Evolutionary conservation across 92 coral and sea anemone species (phyloP), one percentile per base, ranked within the genome.

Genomic region (Paramuricea clavata): DNA sequence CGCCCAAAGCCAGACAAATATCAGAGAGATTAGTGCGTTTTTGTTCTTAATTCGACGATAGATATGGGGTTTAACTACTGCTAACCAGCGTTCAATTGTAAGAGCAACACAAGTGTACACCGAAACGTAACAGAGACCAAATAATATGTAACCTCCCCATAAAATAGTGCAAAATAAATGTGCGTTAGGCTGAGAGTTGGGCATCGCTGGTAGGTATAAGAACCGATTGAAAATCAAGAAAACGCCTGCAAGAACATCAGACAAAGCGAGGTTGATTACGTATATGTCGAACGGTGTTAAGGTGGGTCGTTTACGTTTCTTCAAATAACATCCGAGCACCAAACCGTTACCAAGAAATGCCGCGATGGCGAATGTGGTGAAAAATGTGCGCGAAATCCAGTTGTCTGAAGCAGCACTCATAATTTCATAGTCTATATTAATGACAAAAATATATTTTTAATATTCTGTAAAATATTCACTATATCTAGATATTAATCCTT

Each of bases 41-140:
- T 86, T 77, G 32, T 49, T 59, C 15, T 59, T 86, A 25, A 86
- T 30, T 16, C 67, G 81, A 5, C 65, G 65, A 49, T 76, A 76
- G 9, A 76, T 1, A 21, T 49, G 67, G 23, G 98, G 98, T 60
- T 87, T 87, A 5, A 94, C 93, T 8, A 94, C 95, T 8, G 98
- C 98, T 30, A 95, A 74, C 76, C 93, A 95, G 70, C 98, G 92
- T 60, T 95, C 98, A 21, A 92, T 89, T 0, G 98, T 91, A 8
- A 95, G 94, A 42, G 52, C 6, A 3, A 82, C 44, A 27, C 82
- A 72, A 2, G 85, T 65, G 12, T 65, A 78, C 41, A 86, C 85
- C 16, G 90, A 86, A 30, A 86, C 90, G 34, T 86, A 64, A 76
- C 64, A 56, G 19, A 76, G 81, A 9, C 81, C 81, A 52, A 76